Evolutionary conservation across 2,113 vertebrate species (phyloP), one percentile per base, ranked within the genome.

Genomic region (Bungarus multicinctus): DNA sequence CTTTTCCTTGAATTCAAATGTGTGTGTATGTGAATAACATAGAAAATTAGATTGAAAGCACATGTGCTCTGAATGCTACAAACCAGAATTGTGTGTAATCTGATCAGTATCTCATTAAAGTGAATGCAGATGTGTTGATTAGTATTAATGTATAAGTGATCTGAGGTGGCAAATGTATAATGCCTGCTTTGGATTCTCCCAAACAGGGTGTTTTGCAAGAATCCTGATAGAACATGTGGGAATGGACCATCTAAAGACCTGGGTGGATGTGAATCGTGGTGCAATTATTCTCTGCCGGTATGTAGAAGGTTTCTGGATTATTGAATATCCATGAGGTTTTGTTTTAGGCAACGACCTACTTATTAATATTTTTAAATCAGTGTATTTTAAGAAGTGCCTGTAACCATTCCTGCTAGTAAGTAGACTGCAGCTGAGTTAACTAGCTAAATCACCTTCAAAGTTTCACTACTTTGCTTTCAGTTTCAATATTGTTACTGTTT

Each of bases 261-360:
- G 99, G 99, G 97, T 97, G 34, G 96, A 96, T 90, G 97, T 98
- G 87, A 99, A 99, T 96, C 98, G 99, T 95, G 99, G 99, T 3
- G 98, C 99, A 94, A 99, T 99, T 95, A 97, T 99, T 93, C 98
- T 99, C 69, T 98, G 98, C 96, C 98, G 99, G 99, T 99, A 94
- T 93, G 98, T 96, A 88, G 54, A 18, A 14, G 89, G 2, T 90
- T 88, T 94, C 85, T 87, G 0, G 7, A 27, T 90, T 64, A 30
- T 18, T 90, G 14, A 90, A n/a, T 7, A 64, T 90, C 89, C 14
- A 5, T 7, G 91, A 2, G 39, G 12, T 20, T 30, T 0, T 8
- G 0, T 45, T 92, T 30, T 30, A 47, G 23, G 30, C 30, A 54
- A 8, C 23, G 52, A n/a, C 52, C n/a, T 20, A 54, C 16, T 54